These are phyloP conservation scores for Takifugu bimaculatus DNA, from an alignment of 2,113 vertebrate species.

Conservation along the genomic window DNA sequence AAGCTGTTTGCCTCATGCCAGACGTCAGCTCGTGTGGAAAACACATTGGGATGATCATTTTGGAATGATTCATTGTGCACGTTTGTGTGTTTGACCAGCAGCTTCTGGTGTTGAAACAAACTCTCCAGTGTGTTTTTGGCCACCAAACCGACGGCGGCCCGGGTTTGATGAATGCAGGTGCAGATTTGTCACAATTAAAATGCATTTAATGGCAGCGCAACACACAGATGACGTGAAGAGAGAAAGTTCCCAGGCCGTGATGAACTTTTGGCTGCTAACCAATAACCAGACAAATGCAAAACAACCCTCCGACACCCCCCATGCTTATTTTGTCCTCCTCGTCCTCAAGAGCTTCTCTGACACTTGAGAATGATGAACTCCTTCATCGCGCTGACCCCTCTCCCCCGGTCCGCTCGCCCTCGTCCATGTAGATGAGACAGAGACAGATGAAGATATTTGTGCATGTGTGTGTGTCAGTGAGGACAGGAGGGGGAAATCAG, in stretches of 20 bases:
- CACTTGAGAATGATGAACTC: constrained; percentile 70
- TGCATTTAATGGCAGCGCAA: constrained; percentile 46
- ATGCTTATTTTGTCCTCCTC: constrained; percentile 10
- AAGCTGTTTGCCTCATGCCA: constrained; percentile 87
- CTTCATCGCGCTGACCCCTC: constrained; percentile 66
- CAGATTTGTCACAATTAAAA: constrained; percentile 46
- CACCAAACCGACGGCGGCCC: constrained; percentile 47
- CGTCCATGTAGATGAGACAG: constrained; percentile 73
- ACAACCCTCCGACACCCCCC: constrained; percentile 4
- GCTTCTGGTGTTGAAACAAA: constrained; percentile 69
- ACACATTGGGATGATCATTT: constrained; percentile 47
- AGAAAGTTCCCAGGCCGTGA: constrained; percentile 56
- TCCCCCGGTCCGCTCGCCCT: constrained; percentile 54
- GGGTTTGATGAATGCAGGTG: constrained; percentile 16
- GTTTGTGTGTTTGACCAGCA: constrained; percentile 30
- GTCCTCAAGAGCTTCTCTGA: constrained; percentile 47
- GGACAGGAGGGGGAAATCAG: constrained; percentile 54
- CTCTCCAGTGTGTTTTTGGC: constrained; percentile 72
- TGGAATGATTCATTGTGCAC: constrained; percentile 29
- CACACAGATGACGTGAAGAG: constrained; percentile 25
- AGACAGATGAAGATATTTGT: constrained; percentile 71
- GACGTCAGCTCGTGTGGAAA: constrained; percentile 52
- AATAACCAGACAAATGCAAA: constrained; percentile 40
- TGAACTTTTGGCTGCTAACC: constrained; percentile 46
- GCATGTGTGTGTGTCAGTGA: constrained; percentile 30